Base-by-base conservation (phyloP, 2,888 invertebrate species). In the Spilarctia lutea region DNA sequence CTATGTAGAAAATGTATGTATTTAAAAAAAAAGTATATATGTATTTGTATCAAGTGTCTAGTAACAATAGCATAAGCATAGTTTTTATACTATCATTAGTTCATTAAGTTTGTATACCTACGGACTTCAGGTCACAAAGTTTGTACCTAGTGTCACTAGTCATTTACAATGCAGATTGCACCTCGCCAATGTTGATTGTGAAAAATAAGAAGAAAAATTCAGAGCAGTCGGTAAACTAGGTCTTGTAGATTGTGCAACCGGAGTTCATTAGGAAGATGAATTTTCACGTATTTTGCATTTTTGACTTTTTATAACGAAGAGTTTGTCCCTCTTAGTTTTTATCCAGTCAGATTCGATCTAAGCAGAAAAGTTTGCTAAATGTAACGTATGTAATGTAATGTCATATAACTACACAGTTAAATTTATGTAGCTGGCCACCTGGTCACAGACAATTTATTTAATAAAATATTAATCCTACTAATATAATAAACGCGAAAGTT, bases 121-220 rank as follows among this genome's bases (percentile, higher is more conserved):
- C 4, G 18, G 2, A 45, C 70, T 42, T 73, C 71, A 77, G 73
- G 77, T 79, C 82, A 83, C 87, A 85, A 85, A 85, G 86, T 87
- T 87, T 86, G 87, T 85, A 16, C 35, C 10, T 42, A 27, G 39
- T 35, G 42, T 42, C 39, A 16, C 67, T 65, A 6, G 35, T 42
- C 69, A 86, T 86, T 86, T 86, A 86, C 86, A 86, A 86, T 86
- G 83, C 86, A 86, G 76, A 87, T 87, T 71, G 73, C 79, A 79
- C 77, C 79, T 81, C 63, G 69, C 71, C 45, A 70, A 48, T 48
- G 65, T 70, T 74, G 71, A 68, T 73, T 77, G 79, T 74, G 81
- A 78, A 79, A 78, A 81, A 80, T 79, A 82, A 77, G 75, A 81
- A 77, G 77, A 83, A 85, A 85, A 83, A 30, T 73, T 70, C 45